Conservation (phyloP, 1,140 invertebrate genomes). For the Heliconius hermathena region DNA sequence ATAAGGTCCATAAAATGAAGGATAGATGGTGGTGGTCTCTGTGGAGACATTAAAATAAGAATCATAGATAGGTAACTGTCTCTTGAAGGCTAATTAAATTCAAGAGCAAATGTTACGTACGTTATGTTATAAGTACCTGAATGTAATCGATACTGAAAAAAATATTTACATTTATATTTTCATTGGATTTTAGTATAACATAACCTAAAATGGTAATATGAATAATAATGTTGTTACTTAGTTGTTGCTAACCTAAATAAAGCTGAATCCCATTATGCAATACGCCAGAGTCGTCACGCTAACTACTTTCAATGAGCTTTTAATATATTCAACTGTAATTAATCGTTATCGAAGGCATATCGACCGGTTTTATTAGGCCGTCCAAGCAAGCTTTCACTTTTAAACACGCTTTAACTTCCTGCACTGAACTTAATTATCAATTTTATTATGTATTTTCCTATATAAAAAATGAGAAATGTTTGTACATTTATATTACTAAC, state of each 20-base stretch:
- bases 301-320: slow-evolving; percentile 46
- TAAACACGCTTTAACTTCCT: slow-evolving; percentile 45
- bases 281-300: slow-evolving; percentile 30
- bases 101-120: neutral
- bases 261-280: slow-evolving; percentile 14
- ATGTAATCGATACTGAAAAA: too few relatives aligned
- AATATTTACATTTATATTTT: too few relatives aligned
- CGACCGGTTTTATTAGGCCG: slow-evolving; percentile 50
- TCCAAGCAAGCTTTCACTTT: slow-evolving; percentile 56
- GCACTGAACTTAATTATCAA: slow-evolving; percentile 31
- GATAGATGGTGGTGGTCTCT: slow-evolving; percentile 21
- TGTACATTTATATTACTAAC: too few relatives aligned
- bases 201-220: neutral
- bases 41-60: slow-evolving; percentile 30
- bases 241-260: neutral
- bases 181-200: neutral
- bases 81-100: neutral
- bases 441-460: slow-evolving; percentile 23
- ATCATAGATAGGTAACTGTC: slow-evolving; percentile 23
- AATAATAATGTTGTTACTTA: neutral
- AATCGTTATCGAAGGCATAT: slow-evolving; percentile 52
- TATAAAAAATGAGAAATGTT: too few relatives aligned
- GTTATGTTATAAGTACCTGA: neutral
- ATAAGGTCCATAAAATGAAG: slow-evolving; percentile 33
- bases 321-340: slow-evolving; percentile 53